Conservation (phyloP, 2,797 vertebrate genomes). For the Pseudochirops cupreus region DNA sequence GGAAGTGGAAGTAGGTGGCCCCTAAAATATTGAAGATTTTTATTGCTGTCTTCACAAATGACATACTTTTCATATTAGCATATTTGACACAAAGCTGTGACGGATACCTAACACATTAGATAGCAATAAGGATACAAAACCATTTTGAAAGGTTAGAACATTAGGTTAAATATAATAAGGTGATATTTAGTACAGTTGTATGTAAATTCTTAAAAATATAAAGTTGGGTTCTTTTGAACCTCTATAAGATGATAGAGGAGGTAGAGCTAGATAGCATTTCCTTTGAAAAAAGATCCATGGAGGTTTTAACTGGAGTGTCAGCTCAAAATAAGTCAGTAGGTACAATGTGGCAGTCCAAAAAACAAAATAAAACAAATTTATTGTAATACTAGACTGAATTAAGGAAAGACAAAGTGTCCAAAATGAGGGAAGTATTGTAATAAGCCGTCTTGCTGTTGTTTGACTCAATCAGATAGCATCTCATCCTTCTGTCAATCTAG, state of each 20-base stretch:
- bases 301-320: no score
- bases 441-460: no score
- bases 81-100: not conserved
- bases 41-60: not conserved
- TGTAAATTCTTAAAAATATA: not conserved
- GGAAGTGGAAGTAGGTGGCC: not conserved
- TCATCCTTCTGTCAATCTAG: no score
- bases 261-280: not conserved
- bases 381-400: not conserved
- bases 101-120: not conserved
- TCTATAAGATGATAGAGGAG: not conserved
- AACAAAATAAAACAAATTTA: not conserved
- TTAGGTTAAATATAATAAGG: not conserved
- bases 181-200: not conserved
- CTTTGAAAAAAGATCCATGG: not conserved
- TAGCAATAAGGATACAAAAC: not conserved
- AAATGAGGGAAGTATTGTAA: no score
- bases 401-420: no score
- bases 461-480: no score
- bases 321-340: no score
- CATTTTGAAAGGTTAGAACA: not conserved
- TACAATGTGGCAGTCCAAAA: not conserved
- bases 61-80: not conserved
- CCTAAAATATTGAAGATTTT: not conserved
- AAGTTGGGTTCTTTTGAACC: not conserved